These are phyloP conservation scores for Anableps anableps DNA, from an alignment of 2,797 vertebrate species.

Conservation along the genomic window DNA sequence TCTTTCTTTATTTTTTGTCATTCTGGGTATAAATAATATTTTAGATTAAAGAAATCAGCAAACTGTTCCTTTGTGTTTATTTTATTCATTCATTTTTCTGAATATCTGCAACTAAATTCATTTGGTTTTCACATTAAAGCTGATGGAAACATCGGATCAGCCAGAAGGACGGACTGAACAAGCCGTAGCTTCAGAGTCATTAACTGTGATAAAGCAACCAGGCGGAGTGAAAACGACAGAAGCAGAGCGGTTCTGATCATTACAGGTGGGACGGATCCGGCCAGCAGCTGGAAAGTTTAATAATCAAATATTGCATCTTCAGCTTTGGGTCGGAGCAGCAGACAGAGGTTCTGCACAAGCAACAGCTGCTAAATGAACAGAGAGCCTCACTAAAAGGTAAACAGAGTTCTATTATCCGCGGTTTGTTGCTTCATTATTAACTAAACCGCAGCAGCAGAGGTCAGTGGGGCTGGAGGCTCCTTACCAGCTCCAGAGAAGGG, in stretches of 20 bases:
- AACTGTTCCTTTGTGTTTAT: too few relatives aligned
- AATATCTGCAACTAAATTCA: too few relatives aligned
- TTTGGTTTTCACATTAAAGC: background rate
- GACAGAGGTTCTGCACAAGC: too few relatives aligned
- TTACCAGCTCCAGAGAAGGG: too few relatives aligned
- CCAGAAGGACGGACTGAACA: background rate
- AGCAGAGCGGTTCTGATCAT: background rate
- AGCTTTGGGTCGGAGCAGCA: background rate
- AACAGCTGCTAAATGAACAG: background rate
- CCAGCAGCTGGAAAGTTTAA: background rate
- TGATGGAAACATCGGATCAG: background rate
- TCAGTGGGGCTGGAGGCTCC: too few relatives aligned
- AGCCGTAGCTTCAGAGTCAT: too few relatives aligned
- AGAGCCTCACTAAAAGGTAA: background rate
- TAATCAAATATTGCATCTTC: background rate
- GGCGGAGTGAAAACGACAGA: background rate
- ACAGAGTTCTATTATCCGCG: background rate
- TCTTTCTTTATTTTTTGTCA: too few relatives aligned
- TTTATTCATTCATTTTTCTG: too few relatives aligned
- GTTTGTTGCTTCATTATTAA: background rate
- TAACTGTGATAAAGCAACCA: too few relatives aligned
- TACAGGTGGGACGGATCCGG: background rate
- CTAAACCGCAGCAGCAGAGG: background rate
- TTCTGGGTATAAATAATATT: too few relatives aligned
- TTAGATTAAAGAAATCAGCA: too few relatives aligned